Base-by-base conservation (phyloP, 2,113 vertebrate species). In the Melanostigma gelatinosum region DNA sequence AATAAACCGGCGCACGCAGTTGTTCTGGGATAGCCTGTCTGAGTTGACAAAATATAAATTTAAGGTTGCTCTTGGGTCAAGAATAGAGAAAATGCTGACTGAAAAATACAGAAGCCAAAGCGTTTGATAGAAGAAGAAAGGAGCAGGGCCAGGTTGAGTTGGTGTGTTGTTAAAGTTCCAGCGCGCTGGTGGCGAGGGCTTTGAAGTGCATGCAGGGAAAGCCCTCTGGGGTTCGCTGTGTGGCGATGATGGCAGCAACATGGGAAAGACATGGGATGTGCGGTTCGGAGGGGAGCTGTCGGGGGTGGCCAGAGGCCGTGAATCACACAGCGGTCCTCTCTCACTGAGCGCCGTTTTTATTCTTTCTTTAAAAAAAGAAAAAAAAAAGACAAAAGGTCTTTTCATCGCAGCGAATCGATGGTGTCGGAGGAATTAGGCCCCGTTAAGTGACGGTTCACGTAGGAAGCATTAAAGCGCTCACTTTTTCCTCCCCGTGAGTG, bases 251-350 rank as follows among this genome's bases (percentile, higher is more conserved):
- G 91, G 93, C 86, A 93, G 89, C 83, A 94, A 89, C 91, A 92
- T 90, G 91, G 88, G 88, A 93, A 91, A 90, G 91, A 93, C 92
- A 89, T 88, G 87, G 92, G 92, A 91, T 94, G 93, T 94, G 94
- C 90, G 95, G 94, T 94, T 90, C 87, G 20, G 73, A 91, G 84
- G 72, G 83, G 80, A 92, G 90, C 91, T 90, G 91, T 91, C 79
- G 29, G 67, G 81, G 83, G 87, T 79, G 92, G 87, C 84, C 90
- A 89, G 85, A 92, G 88, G 91, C 83, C 52, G 83, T 95, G 94
- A 95, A 94, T 95, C 93, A 94, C 93, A 88, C 71, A 78, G 83
- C 63, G 50, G 89, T 84, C 68, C 74, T 80, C 24, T 24, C 69
- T 85, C 79, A 58, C 80, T 87, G 72, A 52, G 38, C 16, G 9